phyloP scores from a whole-genome alignment of 2,113 vertebrate genomes.

The Diadophis punctatus region DNA sequence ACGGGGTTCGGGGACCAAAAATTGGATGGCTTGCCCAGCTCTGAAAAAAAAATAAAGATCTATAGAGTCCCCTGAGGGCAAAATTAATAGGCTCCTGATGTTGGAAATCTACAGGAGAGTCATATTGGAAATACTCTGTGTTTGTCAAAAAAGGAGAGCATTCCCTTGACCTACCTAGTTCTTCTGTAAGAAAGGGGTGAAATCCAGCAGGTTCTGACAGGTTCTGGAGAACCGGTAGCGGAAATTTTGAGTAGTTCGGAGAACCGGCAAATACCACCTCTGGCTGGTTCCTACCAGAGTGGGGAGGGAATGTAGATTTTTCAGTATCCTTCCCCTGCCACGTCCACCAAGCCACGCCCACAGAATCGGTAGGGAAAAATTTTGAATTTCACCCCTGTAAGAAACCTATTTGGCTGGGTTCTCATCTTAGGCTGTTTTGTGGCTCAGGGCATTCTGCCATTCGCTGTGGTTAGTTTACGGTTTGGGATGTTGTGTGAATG shows the following conservation, averaged over 20 bases:
- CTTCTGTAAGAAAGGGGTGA: not conserved
- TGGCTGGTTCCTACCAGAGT: too few relatives aligned
- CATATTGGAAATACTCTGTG: not conserved
- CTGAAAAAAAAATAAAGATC: not conserved
- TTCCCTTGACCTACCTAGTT: not conserved
- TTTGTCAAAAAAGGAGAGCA: not conserved
- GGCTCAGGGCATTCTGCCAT: not conserved
- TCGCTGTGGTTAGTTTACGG: not conserved
- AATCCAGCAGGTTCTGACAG: too few relatives aligned
- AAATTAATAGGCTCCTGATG: not conserved
- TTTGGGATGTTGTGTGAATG: not conserved
- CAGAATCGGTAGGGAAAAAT: too few relatives aligned
- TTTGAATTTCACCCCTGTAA: not conserved
- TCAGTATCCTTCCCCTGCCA: too few relatives aligned
- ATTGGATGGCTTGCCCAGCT: not conserved
- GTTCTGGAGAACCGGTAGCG: too few relatives aligned
- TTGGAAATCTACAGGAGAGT: not conserved
- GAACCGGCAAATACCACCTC: too few relatives aligned
- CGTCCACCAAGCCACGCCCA: too few relatives aligned
- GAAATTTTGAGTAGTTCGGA: too few relatives aligned
- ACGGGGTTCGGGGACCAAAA: not conserved
- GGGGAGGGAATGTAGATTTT: too few relatives aligned
- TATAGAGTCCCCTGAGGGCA: not conserved
- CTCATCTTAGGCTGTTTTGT: not conserved
- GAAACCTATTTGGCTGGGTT: not conserved